Evolutionary conservation across 2,797 vertebrate genomes (phyloP), one percentile per base, ranked within the genome.

Genomic region (Scleropages formosus): DNA sequence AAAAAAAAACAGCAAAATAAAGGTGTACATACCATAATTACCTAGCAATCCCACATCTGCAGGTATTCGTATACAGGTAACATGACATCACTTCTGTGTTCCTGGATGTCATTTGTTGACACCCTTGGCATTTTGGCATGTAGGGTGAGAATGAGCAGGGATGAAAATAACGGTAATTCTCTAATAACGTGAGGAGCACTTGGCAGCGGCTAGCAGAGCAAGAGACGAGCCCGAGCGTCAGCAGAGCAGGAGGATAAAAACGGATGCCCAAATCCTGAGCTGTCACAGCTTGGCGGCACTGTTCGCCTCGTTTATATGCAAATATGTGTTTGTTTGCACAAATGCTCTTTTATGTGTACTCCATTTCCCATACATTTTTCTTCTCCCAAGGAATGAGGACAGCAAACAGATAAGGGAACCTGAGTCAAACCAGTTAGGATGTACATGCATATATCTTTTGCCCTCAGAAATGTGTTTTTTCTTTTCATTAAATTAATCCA

Each of bases 271-370:
- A 39, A 39, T 39, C 58, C 0, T 22, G 24, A 18, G 71, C 62
- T 64, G 9, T 15, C n/a, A 39, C 53, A 6, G 8, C 20, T 15
- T 62, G 51, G 44, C 18, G 6, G n/a, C 4, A 7, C 60, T 68
- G 46, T 59, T 67, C 68, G 3, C 24, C 16, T 56, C 58, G 72
- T 82, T 80, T 77, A 62, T 75, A 78, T 78, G 75, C 59, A 76
- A 80, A 80, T 79, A 18, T 46, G 67, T 46, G 0, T 74, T 62
- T 24, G 10, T 58, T 51, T 74, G 64, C 27, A 47, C 8, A 31
- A 31, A 64, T 12, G 49, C 44, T 39, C 72, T 11, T 44, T 24
- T n/a, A n/a, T 69, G 69, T 69, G 24, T 59, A 31, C 47, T 59
- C 8, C 16, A 64, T 22, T 60, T 69, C 8, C 31, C 8, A n/a